These are phyloP conservation scores for Anthophora plumipes DNA, from an alignment of 2,888 invertebrate species.

Conservation along the genomic window DNA sequence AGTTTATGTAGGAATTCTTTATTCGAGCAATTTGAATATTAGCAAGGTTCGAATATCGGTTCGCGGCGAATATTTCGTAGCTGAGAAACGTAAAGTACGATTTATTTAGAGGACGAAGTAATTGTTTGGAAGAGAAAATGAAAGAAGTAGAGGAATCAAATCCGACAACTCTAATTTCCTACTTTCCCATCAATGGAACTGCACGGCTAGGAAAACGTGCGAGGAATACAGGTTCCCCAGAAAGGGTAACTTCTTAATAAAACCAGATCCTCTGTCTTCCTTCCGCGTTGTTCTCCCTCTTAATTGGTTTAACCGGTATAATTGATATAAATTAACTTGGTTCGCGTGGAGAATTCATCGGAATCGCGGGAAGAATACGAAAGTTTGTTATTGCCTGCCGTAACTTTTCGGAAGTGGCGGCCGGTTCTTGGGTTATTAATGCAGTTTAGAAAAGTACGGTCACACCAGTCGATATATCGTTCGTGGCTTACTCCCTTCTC, in stretches of 20 bases:
- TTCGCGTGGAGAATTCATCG: slow-evolving; percentile 51
- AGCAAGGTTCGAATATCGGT: no score
- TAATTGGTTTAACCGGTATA: slow-evolving; percentile 64
- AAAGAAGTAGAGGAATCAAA: no score
- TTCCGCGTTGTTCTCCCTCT: slow-evolving; percentile 12
- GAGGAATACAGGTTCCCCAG: slow-evolving; percentile 3
- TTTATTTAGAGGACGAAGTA: background rate
- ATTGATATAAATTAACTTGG: slow-evolving; percentile 68
- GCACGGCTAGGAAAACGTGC: background rate
- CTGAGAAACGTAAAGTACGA: no score
- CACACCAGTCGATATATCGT: slow-evolving; percentile 29
- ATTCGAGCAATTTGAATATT: no score
- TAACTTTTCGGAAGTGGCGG: slow-evolving; percentile 41
- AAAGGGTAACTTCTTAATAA: slow-evolving; percentile 41
- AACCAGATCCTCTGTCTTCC: slow-evolving; percentile 19
- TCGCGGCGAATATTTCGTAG: no score
- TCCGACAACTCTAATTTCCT: background rate
- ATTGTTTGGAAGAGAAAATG: background rate
- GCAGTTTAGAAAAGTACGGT: slow-evolving; percentile 40
- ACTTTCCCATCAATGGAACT: background rate
- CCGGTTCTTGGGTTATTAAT: slow-evolving; percentile 25
- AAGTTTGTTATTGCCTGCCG: slow-evolving; percentile 64
- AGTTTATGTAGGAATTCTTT: no score
- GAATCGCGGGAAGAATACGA: slow-evolving; percentile 52
- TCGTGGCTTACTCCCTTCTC: background rate